A percentile compares a stretch with the other conserved stretches of the same genome.
phyloP scores from a whole-genome alignment of 1,140 invertebrate species.

The Dinoponera quadriceps region DNA sequence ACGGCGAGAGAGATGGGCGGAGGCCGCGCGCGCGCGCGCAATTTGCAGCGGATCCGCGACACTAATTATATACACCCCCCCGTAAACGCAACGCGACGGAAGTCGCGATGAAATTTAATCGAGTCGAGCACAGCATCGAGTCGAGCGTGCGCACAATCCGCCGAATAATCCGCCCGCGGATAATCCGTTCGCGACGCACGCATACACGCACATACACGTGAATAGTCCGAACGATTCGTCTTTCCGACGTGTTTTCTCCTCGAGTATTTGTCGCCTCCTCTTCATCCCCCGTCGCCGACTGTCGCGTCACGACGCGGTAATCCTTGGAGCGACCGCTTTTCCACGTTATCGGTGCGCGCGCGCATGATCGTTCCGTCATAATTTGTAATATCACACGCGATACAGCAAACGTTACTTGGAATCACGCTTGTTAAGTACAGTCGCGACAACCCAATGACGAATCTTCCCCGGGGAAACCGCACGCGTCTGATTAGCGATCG shows the following conservation, averaged over 20 bases:
- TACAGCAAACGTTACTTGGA: slow-evolving; percentile 7
- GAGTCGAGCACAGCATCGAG: slow-evolving; percentile 17
- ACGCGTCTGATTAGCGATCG: neutral
- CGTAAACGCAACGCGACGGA: neutral
- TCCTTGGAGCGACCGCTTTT: slow-evolving; percentile 29
- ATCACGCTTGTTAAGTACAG: slow-evolving; percentile 31
- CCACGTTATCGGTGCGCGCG: slow-evolving; percentile 37
- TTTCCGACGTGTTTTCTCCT: neutral
- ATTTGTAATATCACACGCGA: slow-evolving; percentile 46
- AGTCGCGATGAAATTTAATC: slow-evolving; percentile 45
- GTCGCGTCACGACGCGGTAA: slow-evolving; percentile 31
- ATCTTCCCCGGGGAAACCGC: neutral
- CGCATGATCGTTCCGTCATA: slow-evolving; percentile 28
- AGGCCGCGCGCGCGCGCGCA: slow-evolving; percentile 17
- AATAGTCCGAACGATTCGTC: slow-evolving; percentile 31
- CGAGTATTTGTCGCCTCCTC: neutral
- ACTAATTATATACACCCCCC: slow-evolving; percentile 19
- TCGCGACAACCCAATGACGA: neutral
- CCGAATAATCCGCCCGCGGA: slow-evolving; percentile 22
- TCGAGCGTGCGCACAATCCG: neutral
- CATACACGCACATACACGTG: neutral
- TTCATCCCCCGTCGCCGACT: neutral
- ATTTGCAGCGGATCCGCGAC: slow-evolving; percentile 36
- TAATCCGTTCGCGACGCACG: slow-evolving; percentile 9
- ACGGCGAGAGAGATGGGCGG: slow-evolving; percentile 31